A percentile compares a stretch with the other conserved stretches of the same genome.
phyloP scores from a whole-genome alignment of 2,797 vertebrate genomes.

The Crax fasciolata region DNA sequence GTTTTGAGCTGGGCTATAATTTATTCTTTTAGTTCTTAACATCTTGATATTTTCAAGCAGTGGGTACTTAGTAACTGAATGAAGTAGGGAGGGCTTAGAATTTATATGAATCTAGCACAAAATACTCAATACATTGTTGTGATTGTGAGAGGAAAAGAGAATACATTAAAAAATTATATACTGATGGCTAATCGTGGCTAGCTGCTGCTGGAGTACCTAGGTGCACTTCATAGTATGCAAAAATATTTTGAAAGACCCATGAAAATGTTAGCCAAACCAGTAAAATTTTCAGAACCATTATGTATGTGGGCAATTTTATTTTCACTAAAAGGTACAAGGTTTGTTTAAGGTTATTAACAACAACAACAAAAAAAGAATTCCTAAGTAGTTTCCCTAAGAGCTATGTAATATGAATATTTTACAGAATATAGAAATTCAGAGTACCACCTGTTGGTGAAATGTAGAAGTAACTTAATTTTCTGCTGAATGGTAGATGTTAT shows the following conservation, averaged over 20 bases:
- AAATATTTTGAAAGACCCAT: not conserved
- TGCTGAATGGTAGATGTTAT: not conserved
- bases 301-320: not conserved
- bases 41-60: not conserved
- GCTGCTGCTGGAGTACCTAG: not conserved
- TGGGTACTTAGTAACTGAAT: not conserved
- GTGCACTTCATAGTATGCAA: not conserved
- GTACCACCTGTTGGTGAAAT: conserved; percentile 38
- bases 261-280: not conserved
- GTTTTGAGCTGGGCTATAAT: not conserved
- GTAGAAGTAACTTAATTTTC: not conserved
- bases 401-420: conserved; percentile 5
- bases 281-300: not conserved
- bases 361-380: not conserved
- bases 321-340: not conserved
- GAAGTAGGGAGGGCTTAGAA: not conserved
- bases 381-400: not conserved
- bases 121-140: not conserved
- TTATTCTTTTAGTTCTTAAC: not conserved
- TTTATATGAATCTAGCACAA: not conserved
- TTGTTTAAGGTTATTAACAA: not conserved
- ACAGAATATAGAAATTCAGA: conserved; percentile 29
- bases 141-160: not conserved
- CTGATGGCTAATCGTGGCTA: not conserved
- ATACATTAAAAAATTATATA: not conserved